Conservation (phyloP, 2,113 vertebrate species). For the Coptodon bakossiorum region DNA sequence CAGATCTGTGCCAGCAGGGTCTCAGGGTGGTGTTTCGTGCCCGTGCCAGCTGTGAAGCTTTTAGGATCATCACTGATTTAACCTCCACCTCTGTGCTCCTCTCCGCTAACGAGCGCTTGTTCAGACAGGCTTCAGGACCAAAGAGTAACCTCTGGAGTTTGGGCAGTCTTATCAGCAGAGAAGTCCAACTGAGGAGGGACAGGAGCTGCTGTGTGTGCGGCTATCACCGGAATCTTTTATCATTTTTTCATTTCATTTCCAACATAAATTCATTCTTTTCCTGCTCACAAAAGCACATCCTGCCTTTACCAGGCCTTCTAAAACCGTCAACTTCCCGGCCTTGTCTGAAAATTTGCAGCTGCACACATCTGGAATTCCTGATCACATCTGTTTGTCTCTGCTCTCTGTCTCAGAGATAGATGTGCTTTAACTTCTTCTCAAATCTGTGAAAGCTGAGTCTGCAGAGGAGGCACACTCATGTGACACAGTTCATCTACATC, state of each 20-base stretch:
- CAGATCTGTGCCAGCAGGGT: not conserved
- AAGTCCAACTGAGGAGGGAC: not conserved
- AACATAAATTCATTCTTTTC: not conserved
- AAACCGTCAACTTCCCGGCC: not conserved
- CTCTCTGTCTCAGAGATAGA: not conserved
- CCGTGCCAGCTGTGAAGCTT: not conserved
- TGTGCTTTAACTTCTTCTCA: not conserved
- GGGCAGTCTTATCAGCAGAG: not conserved
- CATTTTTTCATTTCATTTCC: not conserved
- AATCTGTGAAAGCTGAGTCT: not conserved
- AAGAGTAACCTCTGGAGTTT: not conserved
- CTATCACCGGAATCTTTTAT: not conserved
- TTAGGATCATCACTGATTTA: not conserved
- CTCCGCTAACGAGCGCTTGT: not conserved
- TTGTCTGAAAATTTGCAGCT: not conserved
- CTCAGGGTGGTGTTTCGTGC: not conserved
- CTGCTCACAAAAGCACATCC: not conserved
- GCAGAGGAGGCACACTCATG: not conserved
- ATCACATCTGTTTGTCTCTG: not conserved
- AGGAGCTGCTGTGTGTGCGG: not conserved
- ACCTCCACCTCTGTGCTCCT: not conserved
- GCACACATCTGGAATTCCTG: not conserved
- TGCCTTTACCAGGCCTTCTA: not conserved
- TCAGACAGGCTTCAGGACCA: not conserved
- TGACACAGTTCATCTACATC: not conserved